These are phyloP conservation scores for Rhadinocentrus ornatus DNA, from an alignment of 2,797 vertebrate species.

Conservation along the genomic window DNA sequence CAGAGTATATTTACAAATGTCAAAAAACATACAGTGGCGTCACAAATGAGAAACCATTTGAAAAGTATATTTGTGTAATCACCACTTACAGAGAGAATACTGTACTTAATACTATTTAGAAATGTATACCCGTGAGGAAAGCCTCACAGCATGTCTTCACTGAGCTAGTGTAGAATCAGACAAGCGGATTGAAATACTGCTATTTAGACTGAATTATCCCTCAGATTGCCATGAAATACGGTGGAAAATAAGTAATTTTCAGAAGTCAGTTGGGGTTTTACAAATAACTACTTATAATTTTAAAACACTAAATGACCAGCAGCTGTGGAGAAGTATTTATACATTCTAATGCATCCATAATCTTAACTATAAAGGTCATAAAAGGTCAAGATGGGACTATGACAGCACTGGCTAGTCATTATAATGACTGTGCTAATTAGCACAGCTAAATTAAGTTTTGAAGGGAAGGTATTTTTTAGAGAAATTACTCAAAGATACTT, in stretches of 20 bases:
- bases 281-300: no score
- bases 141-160: background rate
- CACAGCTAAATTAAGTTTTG: no score
- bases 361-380: background rate
- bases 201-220: background rate
- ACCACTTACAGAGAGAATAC: background rate
- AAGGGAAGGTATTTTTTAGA: no score
- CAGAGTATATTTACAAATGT: slow-evolving; percentile 75
- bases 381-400: background rate
- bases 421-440: no score
- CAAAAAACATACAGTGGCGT: slow-evolving; percentile 24
- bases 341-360: background rate
- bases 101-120: slow-evolving; percentile 12
- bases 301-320: no score
- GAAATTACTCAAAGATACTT: no score
- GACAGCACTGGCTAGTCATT: background rate
- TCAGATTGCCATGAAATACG: background rate
- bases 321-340: no score
- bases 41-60: slow-evolving; percentile 27
- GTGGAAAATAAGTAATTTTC: background rate
- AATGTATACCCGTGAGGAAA: background rate
- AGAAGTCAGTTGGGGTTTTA: no score
- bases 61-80: slow-evolving; percentile 21
- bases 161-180: background rate
- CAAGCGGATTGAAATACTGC: background rate